Conservation (phyloP, 2,797 vertebrate species). For the Ibycter americanus region DNA sequence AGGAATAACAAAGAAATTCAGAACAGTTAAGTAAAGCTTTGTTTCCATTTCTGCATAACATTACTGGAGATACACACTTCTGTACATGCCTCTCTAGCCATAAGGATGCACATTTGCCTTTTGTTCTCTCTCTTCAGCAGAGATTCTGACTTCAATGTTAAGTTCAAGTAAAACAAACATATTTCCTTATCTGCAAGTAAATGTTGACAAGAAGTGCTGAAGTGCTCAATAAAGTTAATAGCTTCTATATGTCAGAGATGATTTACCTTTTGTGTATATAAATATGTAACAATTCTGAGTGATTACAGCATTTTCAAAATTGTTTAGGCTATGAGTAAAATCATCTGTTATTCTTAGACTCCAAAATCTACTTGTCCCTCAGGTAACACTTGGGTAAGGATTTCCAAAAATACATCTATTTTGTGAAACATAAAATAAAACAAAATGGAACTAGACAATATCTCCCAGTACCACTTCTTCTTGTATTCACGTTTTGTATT, state of each 20-base stretch:
- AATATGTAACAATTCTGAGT: background rate
- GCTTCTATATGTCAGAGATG: background rate
- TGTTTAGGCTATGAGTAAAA: background rate
- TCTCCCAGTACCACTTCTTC: background rate
- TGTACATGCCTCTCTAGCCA: background rate
- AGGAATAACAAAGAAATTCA: background rate
- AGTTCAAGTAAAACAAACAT: background rate
- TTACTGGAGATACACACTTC: background rate
- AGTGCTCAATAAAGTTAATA: background rate
- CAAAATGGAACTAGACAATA: background rate
- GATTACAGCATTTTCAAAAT: background rate
- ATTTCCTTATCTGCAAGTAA: background rate
- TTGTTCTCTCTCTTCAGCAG: background rate
- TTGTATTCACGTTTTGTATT: background rate
- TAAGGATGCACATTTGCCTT: background rate
- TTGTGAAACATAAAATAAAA: background rate
- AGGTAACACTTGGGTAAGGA: background rate
- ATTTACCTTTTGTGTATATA: background rate
- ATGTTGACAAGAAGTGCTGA: background rate
- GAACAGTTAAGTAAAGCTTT: background rate
- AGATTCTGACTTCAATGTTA: conserved; percentile 21
- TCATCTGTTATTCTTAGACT: background rate
- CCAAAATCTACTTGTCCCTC: background rate
- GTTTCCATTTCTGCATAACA: background rate
- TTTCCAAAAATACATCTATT: background rate